A percentile compares a stretch with the other conserved stretches of the same genome.
Conservation (phyloP, 2,113 vertebrate species). For the Crotalus viridis region DNA sequence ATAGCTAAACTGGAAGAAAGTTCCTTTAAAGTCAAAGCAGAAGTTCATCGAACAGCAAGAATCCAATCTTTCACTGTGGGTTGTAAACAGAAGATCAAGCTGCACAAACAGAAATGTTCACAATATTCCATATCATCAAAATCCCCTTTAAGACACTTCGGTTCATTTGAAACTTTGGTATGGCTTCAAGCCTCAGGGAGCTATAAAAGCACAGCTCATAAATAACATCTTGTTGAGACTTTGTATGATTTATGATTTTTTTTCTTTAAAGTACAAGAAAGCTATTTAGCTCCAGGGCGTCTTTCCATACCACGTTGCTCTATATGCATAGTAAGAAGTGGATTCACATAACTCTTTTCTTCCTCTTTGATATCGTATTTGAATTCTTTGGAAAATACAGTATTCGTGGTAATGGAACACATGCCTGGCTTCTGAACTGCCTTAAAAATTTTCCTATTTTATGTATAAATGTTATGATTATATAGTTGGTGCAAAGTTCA, state of each 20-base stretch:
- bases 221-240: conserved; percentile 8
- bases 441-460: neutral
- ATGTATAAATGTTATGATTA: neutral
- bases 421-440: neutral
- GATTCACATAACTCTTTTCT: neutral
- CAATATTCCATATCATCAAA: conserved; percentile 12
- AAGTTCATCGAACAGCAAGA: neutral
- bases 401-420: neutral
- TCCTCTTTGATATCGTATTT: neutral
- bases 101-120: neutral
- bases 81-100: neutral
- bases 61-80: neutral
- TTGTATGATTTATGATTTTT: conserved; percentile 3
- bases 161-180: neutral
- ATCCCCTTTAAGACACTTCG: conserved; percentile 9
- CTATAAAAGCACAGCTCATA: neutral
- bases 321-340: neutral
- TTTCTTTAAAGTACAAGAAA: conserved; percentile 1
- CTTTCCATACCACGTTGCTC: neutral
- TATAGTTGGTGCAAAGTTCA: neutral
- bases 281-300: conserved; percentile 3
- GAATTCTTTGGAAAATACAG: neutral
- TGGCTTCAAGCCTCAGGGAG: conserved; percentile 2
- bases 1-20: neutral
- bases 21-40: neutral